Base-by-base conservation (phyloP, 2,113 vertebrate genomes). In the Geococcyx californianus region DNA sequence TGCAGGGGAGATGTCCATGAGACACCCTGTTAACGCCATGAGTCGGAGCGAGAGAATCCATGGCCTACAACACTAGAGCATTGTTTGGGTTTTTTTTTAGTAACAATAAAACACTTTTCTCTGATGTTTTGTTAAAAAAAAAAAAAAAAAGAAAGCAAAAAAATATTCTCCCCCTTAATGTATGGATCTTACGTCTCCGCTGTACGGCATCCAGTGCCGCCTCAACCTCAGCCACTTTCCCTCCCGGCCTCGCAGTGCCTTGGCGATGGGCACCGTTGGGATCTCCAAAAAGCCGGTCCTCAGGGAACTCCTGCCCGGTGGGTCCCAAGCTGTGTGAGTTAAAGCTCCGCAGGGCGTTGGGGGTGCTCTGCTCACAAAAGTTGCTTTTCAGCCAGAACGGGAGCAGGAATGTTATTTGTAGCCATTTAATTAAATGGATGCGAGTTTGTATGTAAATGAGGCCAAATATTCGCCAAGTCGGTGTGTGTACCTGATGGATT, bases 81-180 rank as follows among this genome's bases (percentile, higher is more conserved):
- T 87, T 97, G 94, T 87, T 95, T 76, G 87, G 42, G 15, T 1
- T 11, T n/a, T 58, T 84, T 95, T 92, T 93, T 82, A 91, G 70
- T 85, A 94, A 95, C 51, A 97, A 97, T 93, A 97, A 96, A 97
- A 84, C 89, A 94, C 78, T 96, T 96, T 91, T 95, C 74, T 94
- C 84, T 96, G 84, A 91, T 87, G 62, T 87, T 95, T 95, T 95
- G 70, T 94, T 91, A 69, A 89, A 89, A 95, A 93, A 93, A 74
- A 40, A 51, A 59, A 18, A 28, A 42, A 33, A 17, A 16, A 10
- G 26, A 55, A 26, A 42, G 3, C 3, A 7, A 56, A 45, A 56
- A 55, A 24, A 31, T 31, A 44, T 10, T 60, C 66, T 95, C 67
- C 59, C 68, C 19, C 1, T 93, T 83, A 24, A 24, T 95, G 16